Evolutionary conservation across 2,888 invertebrate genomes (phyloP).

Genomic region (Desoria tigrina): DNA sequence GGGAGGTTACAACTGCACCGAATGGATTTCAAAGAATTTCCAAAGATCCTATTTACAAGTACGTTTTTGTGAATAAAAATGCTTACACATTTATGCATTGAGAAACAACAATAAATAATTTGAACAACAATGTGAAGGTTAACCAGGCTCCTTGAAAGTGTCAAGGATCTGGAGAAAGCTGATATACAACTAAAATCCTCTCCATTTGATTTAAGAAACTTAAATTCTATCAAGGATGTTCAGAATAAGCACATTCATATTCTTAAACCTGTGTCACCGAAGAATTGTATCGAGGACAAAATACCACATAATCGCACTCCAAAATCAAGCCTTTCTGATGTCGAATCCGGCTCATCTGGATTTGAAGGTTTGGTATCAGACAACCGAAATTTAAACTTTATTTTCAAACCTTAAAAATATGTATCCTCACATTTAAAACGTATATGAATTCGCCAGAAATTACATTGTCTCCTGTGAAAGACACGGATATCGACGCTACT

Average conservation of each 20-base stretch:
- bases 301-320: not conserved
- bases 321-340: not conserved
- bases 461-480: too few species aligned
- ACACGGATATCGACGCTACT: too few species aligned
- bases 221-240: too few species aligned
- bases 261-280: too few species aligned
- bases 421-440: too few species aligned
- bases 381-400: too few species aligned
- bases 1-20: conserved; percentile 11
- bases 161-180: not conserved
- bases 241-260: too few species aligned
- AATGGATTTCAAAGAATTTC: conserved; percentile 24
- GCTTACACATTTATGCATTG: not conserved
- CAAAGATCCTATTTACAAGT: conserved; percentile 29
- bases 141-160: not conserved
- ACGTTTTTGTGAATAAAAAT: not conserved
- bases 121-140: not conserved
- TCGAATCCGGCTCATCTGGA: conserved; percentile 9
- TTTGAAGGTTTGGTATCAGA: conserved; percentile 5
- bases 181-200: not conserved
- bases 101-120: not conserved
- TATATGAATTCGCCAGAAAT: too few species aligned
- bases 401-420: too few species aligned
- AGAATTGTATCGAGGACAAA: not conserved
- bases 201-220: not conserved